These are phyloP conservation scores for Deilephila elpenor DNA, from an alignment of 2,888 invertebrate genomes.

Conservation along the genomic window DNA sequence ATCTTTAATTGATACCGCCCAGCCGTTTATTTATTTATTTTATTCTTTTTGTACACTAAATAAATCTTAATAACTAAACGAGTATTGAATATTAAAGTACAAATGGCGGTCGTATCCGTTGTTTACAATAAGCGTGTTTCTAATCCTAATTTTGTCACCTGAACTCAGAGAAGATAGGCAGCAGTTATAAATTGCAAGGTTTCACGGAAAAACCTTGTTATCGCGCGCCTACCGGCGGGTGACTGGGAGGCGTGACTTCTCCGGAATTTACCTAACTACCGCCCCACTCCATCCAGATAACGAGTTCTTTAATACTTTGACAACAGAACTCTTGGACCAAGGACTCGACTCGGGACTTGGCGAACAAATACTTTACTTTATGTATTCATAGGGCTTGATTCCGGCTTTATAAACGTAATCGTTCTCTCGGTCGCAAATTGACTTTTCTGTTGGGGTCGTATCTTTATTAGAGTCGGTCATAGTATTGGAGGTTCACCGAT, in stretches of 20 bases:
- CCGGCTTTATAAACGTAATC: slow-evolving; percentile 3
- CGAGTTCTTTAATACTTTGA: slow-evolving; percentile 56
- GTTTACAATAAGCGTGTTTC: neutral
- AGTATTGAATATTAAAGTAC: no score
- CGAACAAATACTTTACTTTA: slow-evolving; percentile 4
- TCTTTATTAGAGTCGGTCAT: neutral
- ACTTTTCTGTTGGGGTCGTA: neutral
- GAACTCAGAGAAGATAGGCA: slow-evolving; percentile 35
- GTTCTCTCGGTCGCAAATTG: neutral
- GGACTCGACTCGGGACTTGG: neutral
- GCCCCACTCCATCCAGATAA: slow-evolving; percentile 49
- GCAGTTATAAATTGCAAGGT: slow-evolving; percentile 58
- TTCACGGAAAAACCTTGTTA: slow-evolving; percentile 61
- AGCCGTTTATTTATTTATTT: no score
- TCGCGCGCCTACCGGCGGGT: slow-evolving; percentile 45
- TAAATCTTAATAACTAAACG: no score
- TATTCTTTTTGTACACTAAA: no score
- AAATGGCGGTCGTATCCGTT: no score
- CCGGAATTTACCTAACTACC: slow-evolving; percentile 32
- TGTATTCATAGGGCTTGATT: slow-evolving; percentile 12
- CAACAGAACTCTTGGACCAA: slow-evolving; percentile 45
- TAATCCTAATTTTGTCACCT: slow-evolving; percentile 22
- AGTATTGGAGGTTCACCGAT: no score
- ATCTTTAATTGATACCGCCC: neutral
- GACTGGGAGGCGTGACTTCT: slow-evolving; percentile 36